A percentile compares a stretch with the other conserved stretches of the same genome.
These are phyloP conservation scores for Sycobia sp. DNA, from an alignment of 1,140 invertebrate species.

Conservation along the genomic window DNA sequence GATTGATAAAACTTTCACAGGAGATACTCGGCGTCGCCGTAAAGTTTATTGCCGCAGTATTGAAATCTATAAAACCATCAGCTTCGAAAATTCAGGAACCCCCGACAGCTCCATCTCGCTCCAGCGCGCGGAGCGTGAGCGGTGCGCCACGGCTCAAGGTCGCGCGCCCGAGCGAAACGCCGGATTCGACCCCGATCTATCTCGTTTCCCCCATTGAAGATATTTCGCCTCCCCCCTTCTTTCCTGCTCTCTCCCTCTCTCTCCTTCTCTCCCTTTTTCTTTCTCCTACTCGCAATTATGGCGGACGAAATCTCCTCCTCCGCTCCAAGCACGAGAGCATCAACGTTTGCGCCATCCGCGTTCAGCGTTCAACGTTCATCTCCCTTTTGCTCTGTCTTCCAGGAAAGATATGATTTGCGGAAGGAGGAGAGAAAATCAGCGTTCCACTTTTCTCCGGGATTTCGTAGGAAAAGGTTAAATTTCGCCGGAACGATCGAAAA, in stretches of 20 bases:
- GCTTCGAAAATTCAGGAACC: not conserved
- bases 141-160: conserved; percentile 9
- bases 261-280: not conserved
- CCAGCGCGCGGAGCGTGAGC: not conserved
- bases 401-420: conserved; percentile 11
- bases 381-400: conserved; percentile 6
- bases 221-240: too few relatives aligned
- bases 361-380: not conserved
- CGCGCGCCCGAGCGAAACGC: not conserved
- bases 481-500: conserved; percentile 1
- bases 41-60: too few relatives aligned
- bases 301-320: conserved; percentile 22
- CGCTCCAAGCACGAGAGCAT: not conserved
- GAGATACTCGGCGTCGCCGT: too few relatives aligned
- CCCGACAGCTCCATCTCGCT: not conserved
- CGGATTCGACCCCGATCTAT: conserved; percentile 8
- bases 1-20: too few relatives aligned
- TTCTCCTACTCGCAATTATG: conserved; percentile 19
- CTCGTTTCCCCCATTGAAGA: conserved; percentile 20
- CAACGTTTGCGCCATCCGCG: not conserved
- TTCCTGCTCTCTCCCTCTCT: not conserved
- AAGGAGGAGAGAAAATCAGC: conserved; percentile 4
- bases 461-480: conserved; percentile 13
- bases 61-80: not conserved
- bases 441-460: conserved; percentile 25